phyloP scores from a whole-genome alignment of 2,888 invertebrate species.

The Pristionchus fissidentatus region DNA sequence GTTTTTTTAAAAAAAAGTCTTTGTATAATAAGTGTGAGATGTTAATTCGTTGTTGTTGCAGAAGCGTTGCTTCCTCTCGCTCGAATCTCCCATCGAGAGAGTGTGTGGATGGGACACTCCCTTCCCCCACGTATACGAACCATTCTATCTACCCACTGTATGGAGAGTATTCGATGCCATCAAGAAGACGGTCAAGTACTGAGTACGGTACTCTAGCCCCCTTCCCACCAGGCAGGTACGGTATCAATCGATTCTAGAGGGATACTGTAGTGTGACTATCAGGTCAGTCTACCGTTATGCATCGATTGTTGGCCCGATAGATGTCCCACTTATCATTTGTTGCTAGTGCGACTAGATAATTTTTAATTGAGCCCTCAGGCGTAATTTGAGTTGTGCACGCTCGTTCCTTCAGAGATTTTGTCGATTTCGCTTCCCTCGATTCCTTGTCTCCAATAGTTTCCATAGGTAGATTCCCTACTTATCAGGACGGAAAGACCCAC shows the following conservation, averaged over 20 bases:
- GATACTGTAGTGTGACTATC: background rate
- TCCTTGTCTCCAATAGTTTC: background rate
- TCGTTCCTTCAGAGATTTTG: too few relatives aligned
- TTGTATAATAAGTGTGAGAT: too few relatives aligned
- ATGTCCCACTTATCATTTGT: background rate
- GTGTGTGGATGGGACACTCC: constrained; percentile 97
- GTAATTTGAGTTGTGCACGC: constrained; percentile 7
- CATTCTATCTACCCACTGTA: constrained; percentile 94
- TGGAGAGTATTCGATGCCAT: constrained; percentile 91
- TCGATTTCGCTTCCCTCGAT: background rate
- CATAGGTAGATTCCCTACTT: background rate
- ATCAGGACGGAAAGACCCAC: background rate
- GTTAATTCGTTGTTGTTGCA: constrained; percentile 76
- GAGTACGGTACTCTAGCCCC: constrained; percentile 40
- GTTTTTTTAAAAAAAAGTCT: too few relatives aligned
- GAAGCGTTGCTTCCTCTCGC: constrained; percentile 92
- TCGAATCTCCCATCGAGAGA: constrained; percentile 92
- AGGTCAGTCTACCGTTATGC: background rate
- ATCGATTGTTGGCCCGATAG: background rate
- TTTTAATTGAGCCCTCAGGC: constrained; percentile 12
- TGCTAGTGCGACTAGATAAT: constrained; percentile 5
- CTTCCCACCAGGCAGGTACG: too few relatives aligned
- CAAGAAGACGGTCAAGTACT: constrained; percentile 84
- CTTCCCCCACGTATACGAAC: constrained; percentile 95
- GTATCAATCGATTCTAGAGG: background rate